Conservation (phyloP, 1,140 invertebrate species). For the Heliconius eleuchia region DNA sequence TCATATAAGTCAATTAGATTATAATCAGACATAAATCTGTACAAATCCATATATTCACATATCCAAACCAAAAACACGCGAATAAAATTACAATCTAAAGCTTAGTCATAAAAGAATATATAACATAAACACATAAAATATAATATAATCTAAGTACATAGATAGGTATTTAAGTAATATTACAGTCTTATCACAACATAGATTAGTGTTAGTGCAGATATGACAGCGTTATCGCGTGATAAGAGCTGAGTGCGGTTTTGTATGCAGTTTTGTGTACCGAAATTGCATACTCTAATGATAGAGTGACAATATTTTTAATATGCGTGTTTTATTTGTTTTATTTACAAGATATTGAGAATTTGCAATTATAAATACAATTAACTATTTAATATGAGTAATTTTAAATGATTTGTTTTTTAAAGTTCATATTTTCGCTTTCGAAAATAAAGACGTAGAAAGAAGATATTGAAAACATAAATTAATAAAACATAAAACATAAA, state of each 20-base stretch:
- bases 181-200: conserved; percentile 26
- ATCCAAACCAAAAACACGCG: not conserved
- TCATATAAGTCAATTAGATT: not conserved
- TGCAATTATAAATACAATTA: too few species aligned
- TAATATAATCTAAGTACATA: conserved; percentile 13
- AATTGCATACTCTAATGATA: conserved; percentile 45
- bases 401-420: too few species aligned
- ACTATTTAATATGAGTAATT: too few species aligned
- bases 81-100: conserved; percentile 5
- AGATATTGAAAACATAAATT: too few species aligned
- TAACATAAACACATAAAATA: not conserved
- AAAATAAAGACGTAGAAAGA: too few species aligned
- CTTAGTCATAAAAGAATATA: not conserved
- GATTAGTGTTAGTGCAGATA: conserved; percentile 37
- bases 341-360: too few species aligned
- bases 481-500: too few species aligned
- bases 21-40: not conserved
- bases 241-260: conserved; percentile 51
- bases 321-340: too few species aligned
- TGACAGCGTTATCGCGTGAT: conserved; percentile 50
- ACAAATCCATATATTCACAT: too few species aligned
- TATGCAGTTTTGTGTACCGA: conserved; percentile 49
- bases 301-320: conserved; percentile 28
- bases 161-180: conserved; percentile 27
- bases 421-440: too few species aligned